Percentiles rank a stretch among this genome's conserved stretches.
Evolutionary conservation across 2,888 invertebrate genomes (phyloP).

Genomic region (Lissonota sp.): DNA sequence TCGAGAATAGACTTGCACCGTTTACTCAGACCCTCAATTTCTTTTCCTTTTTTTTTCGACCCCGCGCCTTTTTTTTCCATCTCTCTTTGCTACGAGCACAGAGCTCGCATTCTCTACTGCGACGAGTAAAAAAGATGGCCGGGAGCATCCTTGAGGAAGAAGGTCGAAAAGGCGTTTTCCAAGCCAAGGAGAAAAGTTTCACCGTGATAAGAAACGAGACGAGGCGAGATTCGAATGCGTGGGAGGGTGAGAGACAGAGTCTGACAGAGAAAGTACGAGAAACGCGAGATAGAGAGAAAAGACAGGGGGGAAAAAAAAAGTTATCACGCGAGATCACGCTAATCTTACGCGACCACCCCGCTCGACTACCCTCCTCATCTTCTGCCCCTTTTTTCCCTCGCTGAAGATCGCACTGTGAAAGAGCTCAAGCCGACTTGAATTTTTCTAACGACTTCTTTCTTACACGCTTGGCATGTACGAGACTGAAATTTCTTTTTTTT

Average conservation of each 20-base stretch:
- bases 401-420: slow-evolving; percentile 22
- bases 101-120: slow-evolving; percentile 39
- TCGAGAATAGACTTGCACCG: slow-evolving; percentile 49
- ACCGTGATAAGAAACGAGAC: slow-evolving; percentile 37
- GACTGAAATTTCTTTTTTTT: neutral
- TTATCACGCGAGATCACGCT: slow-evolving; percentile 83
- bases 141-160: slow-evolving; percentile 57
- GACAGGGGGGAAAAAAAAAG: slow-evolving; percentile 74
- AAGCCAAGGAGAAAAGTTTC: slow-evolving; percentile 55
- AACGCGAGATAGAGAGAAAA: slow-evolving; percentile 62
- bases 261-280: slow-evolving; percentile 53
- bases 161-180: slow-evolving; percentile 46
- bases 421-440: slow-evolving; percentile 75
- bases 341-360: slow-evolving; percentile 78
- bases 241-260: slow-evolving; percentile 43
- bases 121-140: slow-evolving; percentile 40
- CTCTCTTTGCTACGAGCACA: slow-evolving; percentile 45
- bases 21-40: slow-evolving; percentile 20
- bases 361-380: slow-evolving; percentile 57
- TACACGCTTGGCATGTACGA: slow-evolving; percentile 19
- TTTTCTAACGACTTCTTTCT: slow-evolving; percentile 78
- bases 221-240: slow-evolving; percentile 42
- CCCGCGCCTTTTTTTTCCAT: neutral
- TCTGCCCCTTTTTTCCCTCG: slow-evolving; percentile 59
- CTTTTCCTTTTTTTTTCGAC: slow-evolving; percentile 19